Conservation (phyloP, 2,888 invertebrate species). For the Thera obeliscata region DNA sequence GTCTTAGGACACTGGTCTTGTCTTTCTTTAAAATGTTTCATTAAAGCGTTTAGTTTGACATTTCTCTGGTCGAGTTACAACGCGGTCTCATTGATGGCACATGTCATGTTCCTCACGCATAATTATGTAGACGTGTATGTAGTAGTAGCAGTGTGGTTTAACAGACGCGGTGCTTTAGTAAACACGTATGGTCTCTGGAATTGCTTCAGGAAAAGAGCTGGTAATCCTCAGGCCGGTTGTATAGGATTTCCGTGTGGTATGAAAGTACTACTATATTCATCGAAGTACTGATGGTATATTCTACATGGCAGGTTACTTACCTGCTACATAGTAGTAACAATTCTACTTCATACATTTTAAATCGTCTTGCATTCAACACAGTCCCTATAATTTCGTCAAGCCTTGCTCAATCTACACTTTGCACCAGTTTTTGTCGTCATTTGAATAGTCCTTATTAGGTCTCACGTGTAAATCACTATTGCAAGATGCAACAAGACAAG, state of each 20-base stretch:
- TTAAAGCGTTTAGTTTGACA: not conserved
- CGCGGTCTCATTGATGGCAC: not conserved
- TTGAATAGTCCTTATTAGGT: constrained; percentile 10
- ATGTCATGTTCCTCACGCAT: not conserved
- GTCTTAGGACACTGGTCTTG: too few species aligned
- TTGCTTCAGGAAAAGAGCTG: constrained; percentile 23
- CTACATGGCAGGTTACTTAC: constrained; percentile 11
- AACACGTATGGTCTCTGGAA: constrained; percentile 14
- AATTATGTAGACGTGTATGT: not conserved
- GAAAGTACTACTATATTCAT: constrained; percentile 13
- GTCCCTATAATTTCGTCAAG: constrained; percentile 1
- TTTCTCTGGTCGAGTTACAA: not conserved
- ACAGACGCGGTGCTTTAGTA: constrained; percentile 9
- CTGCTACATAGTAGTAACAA: not conserved
- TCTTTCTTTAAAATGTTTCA: not conserved
- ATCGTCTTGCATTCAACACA: not conserved
- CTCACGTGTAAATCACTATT: constrained; percentile 25
- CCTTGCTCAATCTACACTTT: constrained; percentile 10
- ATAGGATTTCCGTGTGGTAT: constrained; percentile 26
- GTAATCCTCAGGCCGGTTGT: constrained; percentile 21
- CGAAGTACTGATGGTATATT: not conserved
- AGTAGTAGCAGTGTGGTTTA: not conserved
- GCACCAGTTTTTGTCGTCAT: constrained; percentile 12
- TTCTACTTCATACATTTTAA: too few species aligned
- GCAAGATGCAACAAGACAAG: constrained; percentile 24